Base-by-base conservation (phyloP, 2,888 invertebrate species). In the Himalopsyche tibetana region DNA sequence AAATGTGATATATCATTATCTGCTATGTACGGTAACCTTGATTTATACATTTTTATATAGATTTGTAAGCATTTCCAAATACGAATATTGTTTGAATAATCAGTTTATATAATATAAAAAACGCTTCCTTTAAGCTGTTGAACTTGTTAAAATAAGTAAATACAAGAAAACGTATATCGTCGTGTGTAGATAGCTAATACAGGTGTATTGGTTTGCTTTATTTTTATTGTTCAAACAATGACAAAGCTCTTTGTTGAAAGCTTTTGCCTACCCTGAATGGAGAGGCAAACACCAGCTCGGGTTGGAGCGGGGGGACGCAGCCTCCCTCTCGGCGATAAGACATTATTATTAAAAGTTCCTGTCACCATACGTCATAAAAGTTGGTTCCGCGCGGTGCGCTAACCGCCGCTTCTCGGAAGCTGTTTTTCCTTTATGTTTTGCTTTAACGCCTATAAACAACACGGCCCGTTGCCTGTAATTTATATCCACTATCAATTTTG, bases 321-420 rank as follows among this genome's bases (percentile, higher is more conserved):
- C 51, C 80, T 45, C 80, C 80, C 45, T 45, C 45, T 51, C 80
- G 83, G 84, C 82, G 86, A 83, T 84, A 86, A 85, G 84, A 86
- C 83, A 87, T 86, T 88, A 87, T 88, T 88, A 88, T 88, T 88
- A 88, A 88, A 88, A 88, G 88, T 87, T 86, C 87, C 86, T 87
- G 87, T 88, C 88, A 85, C 87, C 88, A 87, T 88, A 87, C 87
- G 88, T 88, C 88, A 88, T 88, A 87, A 88, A 87, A 87, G 86
- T 88, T 87, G 87, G 84, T 83, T 38, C 86, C 82, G 82, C 69
- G 69, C 82, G 82, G 40, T 38, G 80, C 80, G 63, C 74, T 38
- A 74, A 74, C 74, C 74, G 74, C 74, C 74, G 74, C 74, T 36
- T 74, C 74, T 74, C 63, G 56, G 74, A 85, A 69, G 28, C 81